Percentiles rank a stretch among this genome's conserved stretches.
Conservation (phyloP, 2,888 invertebrate species). For the Pogonocherus hispidulus region DNA sequence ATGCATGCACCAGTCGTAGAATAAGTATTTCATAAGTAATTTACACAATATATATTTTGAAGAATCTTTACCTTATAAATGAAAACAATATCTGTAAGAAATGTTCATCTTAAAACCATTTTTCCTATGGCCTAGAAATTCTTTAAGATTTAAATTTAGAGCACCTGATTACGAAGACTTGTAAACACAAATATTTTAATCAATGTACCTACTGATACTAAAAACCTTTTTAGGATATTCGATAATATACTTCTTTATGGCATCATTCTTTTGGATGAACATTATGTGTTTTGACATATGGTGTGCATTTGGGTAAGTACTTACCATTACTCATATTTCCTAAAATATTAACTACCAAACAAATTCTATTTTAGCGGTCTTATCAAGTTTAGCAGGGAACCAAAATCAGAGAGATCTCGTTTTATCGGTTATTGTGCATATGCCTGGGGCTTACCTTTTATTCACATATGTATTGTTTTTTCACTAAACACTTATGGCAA, state of each 20-base stretch:
- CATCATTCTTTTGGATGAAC: conserved; percentile 89
- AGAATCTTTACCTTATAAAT: no score
- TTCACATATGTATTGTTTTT: background rate
- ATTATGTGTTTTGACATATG: conserved; percentile 91
- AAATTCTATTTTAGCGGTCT: background rate
- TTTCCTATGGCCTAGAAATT: no score
- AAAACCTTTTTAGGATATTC: conserved; percentile 82
- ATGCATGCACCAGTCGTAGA: no score
- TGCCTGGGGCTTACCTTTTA: background rate
- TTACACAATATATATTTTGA: no score
- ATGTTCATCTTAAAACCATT: no score
- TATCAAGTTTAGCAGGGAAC: background rate
- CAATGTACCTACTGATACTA: no score
- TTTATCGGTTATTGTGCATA: background rate
- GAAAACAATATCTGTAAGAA: no score
- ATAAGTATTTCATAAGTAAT: no score
- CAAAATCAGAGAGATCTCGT: background rate
- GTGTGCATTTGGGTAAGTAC: conserved; percentile 82
- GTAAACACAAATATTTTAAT: no score
- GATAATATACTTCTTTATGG: conserved; percentile 83
- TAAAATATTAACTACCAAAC: background rate
- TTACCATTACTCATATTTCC: background rate
- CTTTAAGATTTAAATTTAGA: no score
- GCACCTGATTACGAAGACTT: no score
- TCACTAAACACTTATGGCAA: background rate